Evolutionary conservation across 2,888 invertebrate species (phyloP).

Genomic region (Sinodicranocentrus sp.): DNA sequence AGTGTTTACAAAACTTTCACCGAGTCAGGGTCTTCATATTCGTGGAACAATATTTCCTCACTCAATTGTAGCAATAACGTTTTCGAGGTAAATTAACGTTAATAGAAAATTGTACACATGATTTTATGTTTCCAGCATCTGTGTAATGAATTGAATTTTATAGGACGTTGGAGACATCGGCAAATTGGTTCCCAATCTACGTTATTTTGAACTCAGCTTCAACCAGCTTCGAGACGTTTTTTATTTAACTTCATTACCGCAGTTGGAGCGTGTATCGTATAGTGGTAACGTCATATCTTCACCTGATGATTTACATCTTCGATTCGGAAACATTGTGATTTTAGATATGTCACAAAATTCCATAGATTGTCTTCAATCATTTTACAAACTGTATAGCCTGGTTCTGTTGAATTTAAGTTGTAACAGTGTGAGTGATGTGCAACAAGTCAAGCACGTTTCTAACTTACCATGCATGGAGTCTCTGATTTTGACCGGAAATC

Average conservation of each 20-base stretch:
- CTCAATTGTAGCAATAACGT: constrained; percentile 80
- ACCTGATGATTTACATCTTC: constrained; percentile 89
- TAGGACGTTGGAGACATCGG: constrained; percentile 74
- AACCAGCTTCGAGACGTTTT: constrained; percentile 74
- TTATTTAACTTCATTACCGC: constrained; percentile 88
- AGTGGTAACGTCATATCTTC: constrained; percentile 87
- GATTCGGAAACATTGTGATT: constrained; percentile 92
- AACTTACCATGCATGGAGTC: constrained; percentile 91
- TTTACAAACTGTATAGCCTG: constrained; percentile 91
- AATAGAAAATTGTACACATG: no score
- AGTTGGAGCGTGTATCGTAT: constrained; percentile 87
- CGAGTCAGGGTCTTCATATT: constrained; percentile 79
- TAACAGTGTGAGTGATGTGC: constrained; percentile 89
- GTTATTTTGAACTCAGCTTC: constrained; percentile 73
- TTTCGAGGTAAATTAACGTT: constrained; percentile 78
- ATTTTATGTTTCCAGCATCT: no score
- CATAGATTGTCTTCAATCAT: constrained; percentile 85
- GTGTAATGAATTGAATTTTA: not conserved
- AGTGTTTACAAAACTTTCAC: constrained; percentile 85
- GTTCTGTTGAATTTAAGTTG: constrained; percentile 84
- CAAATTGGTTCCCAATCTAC: constrained; percentile 69
- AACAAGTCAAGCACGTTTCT: constrained; percentile 89
- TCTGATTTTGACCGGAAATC: constrained; percentile 92
- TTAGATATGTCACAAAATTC: constrained; percentile 92
- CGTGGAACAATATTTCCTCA: constrained; percentile 79